Evolutionary conservation across 2,888 invertebrate genomes (phyloP), one percentile per base, ranked within the genome.

Genomic region (Cotesia congregata): DNA sequence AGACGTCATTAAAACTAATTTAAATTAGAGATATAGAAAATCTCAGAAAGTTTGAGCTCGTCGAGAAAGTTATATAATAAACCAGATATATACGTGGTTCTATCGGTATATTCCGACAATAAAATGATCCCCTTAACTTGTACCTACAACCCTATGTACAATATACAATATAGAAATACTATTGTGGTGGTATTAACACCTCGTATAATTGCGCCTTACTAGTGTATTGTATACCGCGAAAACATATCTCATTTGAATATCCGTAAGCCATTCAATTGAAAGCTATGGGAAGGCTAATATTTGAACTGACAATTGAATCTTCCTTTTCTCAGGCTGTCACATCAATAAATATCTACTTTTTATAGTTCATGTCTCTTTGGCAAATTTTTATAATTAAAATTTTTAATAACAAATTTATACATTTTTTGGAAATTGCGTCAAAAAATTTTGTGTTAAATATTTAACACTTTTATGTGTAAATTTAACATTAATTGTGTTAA

Each of bases 121-220:
- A 78, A 70, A 50, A 72, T 38, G 74, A 77, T 75, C 69, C 78
- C 81, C 78, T 74, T 71, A 74, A 78, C 81, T 81, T 81, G 78
- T 82, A 83, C 79, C 80, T 72, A 72, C 74, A 82, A 82, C 82
- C 83, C 83, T 82, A 83, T 79, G 81, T 75, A 74, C 80, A 62
- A 30, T 3, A 30, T 30, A 30, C 30, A 30, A 30, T 30, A 30
- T 30, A 30, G 30, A 30, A 77, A 77, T 77, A 80, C 84, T 82
- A 88, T 88, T 88, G 88, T 88, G 82, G 85, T 85, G 85, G 88
- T 85, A 88, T 88, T 88, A 88, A 88, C 88, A 88, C 88, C 88
- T 88, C 86, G 84, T 85, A 88, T 88, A 88, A 88, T 88, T 88
- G 88, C 84, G 81, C 81, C 82, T 50, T 71, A 38, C 80, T 81